phyloP scores from a whole-genome alignment of 1,140 invertebrate species.

The Olivierus martensii region DNA sequence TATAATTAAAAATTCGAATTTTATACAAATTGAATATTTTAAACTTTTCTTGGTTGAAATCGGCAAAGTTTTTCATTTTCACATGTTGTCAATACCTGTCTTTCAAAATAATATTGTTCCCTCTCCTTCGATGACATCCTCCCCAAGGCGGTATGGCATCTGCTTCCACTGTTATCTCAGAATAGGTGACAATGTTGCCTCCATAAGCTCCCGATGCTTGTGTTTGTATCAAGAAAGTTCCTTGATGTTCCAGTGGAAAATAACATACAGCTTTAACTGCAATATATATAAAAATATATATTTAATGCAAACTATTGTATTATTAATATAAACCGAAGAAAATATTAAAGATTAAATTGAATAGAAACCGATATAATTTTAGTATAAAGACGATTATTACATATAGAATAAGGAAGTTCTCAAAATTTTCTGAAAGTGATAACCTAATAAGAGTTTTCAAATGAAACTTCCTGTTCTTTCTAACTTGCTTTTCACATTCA shows the following conservation, averaged over 20 bases:
- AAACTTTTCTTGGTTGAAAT: not conserved
- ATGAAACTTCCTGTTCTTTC: no score
- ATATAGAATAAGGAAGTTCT: no score
- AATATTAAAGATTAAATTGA: no score
- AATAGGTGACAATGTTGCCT: slow-evolving; percentile 35
- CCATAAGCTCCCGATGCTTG: slow-evolving; percentile 28
- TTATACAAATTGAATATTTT: not conserved
- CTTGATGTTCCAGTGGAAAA: slow-evolving; percentile 51
- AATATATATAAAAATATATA: no score
- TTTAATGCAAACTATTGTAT: no score
- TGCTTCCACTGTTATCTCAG: slow-evolving; percentile 44
- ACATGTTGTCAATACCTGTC: slow-evolving; percentile 28
- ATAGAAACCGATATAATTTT: no score
- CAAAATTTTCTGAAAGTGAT: no score
- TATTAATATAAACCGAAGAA: no score
- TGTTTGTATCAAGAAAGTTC: slow-evolving; percentile 46
- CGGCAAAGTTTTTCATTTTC: no score
- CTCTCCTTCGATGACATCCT: slow-evolving; percentile 43
- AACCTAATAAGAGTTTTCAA: no score
- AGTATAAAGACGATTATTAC: no score
- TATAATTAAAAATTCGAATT: slow-evolving; percentile 18
- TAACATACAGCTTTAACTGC: slow-evolving; percentile 34
- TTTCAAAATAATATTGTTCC: slow-evolving; percentile 47
- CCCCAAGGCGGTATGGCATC: slow-evolving; percentile 53
- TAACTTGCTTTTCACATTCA: no score